A percentile compares a stretch with the other conserved stretches of the same genome.
phyloP scores from a whole-genome alignment of 2,113 vertebrate species.

The Anser brachyrhynchus region DNA sequence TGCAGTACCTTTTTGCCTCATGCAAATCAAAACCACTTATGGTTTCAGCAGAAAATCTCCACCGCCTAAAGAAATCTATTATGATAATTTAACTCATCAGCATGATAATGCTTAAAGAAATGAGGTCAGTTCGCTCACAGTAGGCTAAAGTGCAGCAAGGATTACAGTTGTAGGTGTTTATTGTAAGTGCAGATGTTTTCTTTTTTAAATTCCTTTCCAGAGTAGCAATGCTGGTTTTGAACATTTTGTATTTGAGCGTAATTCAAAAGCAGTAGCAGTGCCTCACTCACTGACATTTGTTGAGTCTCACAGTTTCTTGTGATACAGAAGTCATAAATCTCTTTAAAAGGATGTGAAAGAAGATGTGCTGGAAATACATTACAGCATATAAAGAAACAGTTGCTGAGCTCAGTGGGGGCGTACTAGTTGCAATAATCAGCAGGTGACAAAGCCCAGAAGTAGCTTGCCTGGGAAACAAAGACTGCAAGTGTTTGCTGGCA shows the following conservation, averaged over 20 bases:
- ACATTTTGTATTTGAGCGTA: not conserved
- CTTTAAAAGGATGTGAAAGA: not conserved
- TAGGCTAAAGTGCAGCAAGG: not conserved
- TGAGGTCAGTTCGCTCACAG: not conserved
- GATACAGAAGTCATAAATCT: not conserved
- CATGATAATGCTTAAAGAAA: slow-evolving; percentile 40
- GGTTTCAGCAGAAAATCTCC: slow-evolving; percentile 31
- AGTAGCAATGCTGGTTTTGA: not conserved
- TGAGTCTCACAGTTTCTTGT: not conserved
- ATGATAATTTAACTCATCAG: slow-evolving; percentile 40
- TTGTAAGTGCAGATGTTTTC: slow-evolving; percentile 26
- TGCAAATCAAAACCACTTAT: slow-evolving; percentile 52
- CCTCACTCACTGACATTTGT: not conserved
- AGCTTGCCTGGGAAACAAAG: not conserved
- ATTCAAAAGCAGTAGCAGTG: not conserved
- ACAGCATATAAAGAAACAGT: not conserved
- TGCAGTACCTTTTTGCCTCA: slow-evolving; percentile 18
- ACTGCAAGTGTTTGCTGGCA: not conserved
- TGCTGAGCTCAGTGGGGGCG: not conserved
- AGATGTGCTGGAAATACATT: not conserved
- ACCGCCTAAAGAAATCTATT: slow-evolving; percentile 18
- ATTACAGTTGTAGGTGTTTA: not conserved
- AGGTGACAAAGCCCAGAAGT: not conserved
- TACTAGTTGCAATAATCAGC: not conserved
- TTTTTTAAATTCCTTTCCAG: slow-evolving; percentile 5